Percentiles rank a stretch among this genome's conserved stretches.
Conservation (phyloP, 2,797 vertebrate genomes). For the Acropternis orthonyx region DNA sequence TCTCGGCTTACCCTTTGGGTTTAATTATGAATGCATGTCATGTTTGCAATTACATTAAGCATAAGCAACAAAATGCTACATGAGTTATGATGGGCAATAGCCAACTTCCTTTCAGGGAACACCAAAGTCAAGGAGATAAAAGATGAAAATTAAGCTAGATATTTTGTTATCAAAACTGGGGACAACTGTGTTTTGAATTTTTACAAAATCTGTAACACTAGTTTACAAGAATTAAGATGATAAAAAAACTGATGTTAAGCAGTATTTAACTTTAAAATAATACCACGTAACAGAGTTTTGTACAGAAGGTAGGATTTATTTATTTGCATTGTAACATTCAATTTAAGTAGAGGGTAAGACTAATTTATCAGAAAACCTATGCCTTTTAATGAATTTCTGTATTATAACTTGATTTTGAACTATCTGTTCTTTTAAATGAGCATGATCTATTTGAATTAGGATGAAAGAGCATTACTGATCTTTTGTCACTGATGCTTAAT, state of each 20-base stretch:
- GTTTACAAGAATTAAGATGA: neutral
- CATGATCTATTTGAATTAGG: neutral
- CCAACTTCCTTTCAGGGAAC: conserved; percentile 54
- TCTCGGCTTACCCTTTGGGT: conserved; percentile 21
- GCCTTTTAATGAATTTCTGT: neutral
- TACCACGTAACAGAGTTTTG: neutral
- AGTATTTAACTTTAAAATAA: neutral
- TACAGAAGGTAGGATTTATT: neutral
- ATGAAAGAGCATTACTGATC: neutral
- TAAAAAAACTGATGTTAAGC: neutral
- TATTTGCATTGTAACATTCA: neutral
- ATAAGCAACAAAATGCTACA: conserved; percentile 59
- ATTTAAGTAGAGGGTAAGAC: neutral
- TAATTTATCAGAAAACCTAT: neutral
- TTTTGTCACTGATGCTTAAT: neutral
- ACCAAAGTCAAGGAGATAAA: conserved; percentile 34
- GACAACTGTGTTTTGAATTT: neutral
- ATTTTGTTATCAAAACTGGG: neutral
- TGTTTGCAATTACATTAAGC: conserved; percentile 69
- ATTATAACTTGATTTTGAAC: neutral
- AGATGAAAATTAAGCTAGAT: neutral
- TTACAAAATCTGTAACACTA: neutral
- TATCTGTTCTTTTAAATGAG: neutral
- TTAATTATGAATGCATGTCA: conserved; percentile 61
- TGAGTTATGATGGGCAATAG: conserved; percentile 68